Conservation (phyloP, 1,140 invertebrate species). For the Sycophaga agraensis region DNA sequence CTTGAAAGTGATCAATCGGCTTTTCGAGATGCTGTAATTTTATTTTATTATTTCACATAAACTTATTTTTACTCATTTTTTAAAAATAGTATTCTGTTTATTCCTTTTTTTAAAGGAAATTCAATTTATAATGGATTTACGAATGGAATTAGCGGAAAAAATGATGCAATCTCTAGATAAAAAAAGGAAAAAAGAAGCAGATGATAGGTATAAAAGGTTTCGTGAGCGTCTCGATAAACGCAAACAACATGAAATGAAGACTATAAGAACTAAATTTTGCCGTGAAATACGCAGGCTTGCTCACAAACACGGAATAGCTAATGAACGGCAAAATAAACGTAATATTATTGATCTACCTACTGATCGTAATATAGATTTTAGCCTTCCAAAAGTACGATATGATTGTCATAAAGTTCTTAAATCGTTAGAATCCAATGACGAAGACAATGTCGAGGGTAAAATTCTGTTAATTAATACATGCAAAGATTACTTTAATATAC, state of each 20-base stretch:
- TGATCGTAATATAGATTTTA: slow-evolving; percentile 57
- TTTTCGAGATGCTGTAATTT: slow-evolving; percentile 61
- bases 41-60: not conserved
- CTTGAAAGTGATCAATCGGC: slow-evolving; percentile 69
- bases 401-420: no score
- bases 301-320: slow-evolving; percentile 49
- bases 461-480: no score
- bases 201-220: slow-evolving; percentile 38
- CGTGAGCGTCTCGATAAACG: slow-evolving; percentile 32
- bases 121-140: slow-evolving; percentile 62
- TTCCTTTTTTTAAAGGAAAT: slow-evolving; percentile 57
- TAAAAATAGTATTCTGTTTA: not conserved
- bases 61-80: not conserved
- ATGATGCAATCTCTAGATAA: slow-evolving; percentile 51
- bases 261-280: slow-evolving; percentile 41
- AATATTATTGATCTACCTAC: slow-evolving; percentile 51
- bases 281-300: slow-evolving; percentile 62
- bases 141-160: slow-evolving; percentile 58
- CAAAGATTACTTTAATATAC: no score
- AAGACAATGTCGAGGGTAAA: not conserved
- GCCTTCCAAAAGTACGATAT: slow-evolving; percentile 57
- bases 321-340: slow-evolving; percentile 47
- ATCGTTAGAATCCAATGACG: no score
- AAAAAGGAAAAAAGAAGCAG: slow-evolving; percentile 50
- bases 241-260: slow-evolving; percentile 37